Conservation (phyloP, 30 jellyfish, hydroid and myxozoan species). For the Mastigias papua region DNA sequence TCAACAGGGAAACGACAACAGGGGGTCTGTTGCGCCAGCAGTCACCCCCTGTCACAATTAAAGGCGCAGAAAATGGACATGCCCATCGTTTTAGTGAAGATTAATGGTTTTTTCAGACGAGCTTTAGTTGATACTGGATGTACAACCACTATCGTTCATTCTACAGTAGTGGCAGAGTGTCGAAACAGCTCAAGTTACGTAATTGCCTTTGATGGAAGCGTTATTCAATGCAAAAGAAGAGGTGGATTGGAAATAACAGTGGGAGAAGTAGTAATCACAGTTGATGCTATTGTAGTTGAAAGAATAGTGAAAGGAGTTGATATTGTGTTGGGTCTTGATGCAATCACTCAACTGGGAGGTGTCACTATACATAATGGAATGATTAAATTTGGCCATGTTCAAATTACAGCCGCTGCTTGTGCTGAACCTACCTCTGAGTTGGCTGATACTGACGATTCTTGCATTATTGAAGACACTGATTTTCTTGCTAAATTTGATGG, state of each 20-base stretch:
- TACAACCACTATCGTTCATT: slow-evolving; percentile 6
- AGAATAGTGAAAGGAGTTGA: slow-evolving; percentile 10
- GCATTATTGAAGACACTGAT: slow-evolving; percentile 10
- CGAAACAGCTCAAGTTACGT: neutral
- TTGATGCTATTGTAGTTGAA: slow-evolving; percentile 4
- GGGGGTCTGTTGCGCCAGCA: slow-evolving; percentile 21
- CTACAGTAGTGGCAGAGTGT: slow-evolving; percentile 1
- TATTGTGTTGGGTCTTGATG: slow-evolving; percentile 1
- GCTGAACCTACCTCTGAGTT: neutral
- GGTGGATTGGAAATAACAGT: slow-evolving; percentile 6
- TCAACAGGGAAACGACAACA: slow-evolving; percentile 18
- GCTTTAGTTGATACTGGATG: slow-evolving; percentile 7
- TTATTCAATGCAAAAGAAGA: neutral
- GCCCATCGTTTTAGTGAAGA: neutral
- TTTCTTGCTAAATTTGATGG: slow-evolving; percentile 25
- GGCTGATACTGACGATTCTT: neutral
- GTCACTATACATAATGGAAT: neutral
- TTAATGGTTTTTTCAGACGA: neutral
- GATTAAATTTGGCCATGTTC: slow-evolving; percentile 3
- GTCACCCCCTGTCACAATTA: neutral
- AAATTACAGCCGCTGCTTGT: neutral
- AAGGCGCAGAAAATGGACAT: neutral
- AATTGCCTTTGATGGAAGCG: neutral
- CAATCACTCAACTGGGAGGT: slow-evolving; percentile 10
- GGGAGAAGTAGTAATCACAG: neutral